These are phyloP conservation scores for Babylonia areolata DNA, from an alignment of 1,140 invertebrate species.

Conservation along the genomic window DNA sequence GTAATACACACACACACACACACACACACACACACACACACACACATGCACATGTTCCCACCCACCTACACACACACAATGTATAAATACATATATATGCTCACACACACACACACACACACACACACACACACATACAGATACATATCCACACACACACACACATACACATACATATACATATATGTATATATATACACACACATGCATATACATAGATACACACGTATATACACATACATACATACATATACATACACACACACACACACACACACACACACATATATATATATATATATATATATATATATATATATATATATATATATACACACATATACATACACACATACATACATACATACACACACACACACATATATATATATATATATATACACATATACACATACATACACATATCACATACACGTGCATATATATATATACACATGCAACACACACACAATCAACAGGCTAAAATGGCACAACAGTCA, in stretches of 20 bases:
- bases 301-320: neutral
- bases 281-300: neutral
- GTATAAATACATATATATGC: no score
- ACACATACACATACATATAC: neutral
- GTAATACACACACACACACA: no score
- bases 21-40: no score
- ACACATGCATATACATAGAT: neutral
- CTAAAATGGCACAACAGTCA: no score
- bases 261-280: no score
- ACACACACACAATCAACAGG: neutral
- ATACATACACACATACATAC: neutral
- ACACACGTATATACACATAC: neutral
- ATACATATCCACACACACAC: no score
- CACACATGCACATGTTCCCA: no score
- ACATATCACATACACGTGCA: neutral
- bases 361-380: neutral
- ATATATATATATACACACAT: neutral
- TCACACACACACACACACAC: no score
- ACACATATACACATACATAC: neutral
- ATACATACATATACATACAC: neutral
- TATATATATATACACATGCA: neutral
- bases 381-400: neutral
- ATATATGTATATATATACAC: neutral
- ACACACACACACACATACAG: no score
- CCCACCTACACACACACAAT: no score